Evolutionary conservation across 2,113 vertebrate genomes (phyloP).

Genomic region (Chaetorhynchus papuensis): DNA sequence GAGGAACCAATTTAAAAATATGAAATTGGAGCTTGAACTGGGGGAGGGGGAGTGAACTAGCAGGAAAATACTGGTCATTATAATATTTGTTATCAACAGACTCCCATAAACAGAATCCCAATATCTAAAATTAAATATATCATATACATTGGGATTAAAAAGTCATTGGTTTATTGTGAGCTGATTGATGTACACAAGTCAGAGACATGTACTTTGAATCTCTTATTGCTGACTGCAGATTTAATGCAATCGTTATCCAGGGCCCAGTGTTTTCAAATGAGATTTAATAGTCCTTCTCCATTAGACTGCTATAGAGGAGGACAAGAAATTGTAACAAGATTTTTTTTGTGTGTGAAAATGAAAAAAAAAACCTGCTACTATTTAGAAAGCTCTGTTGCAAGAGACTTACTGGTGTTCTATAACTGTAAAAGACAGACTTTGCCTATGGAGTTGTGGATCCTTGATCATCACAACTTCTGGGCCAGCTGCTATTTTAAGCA

Average conservation of each 20-base stretch:
- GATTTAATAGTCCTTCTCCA: neutral
- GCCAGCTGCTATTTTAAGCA: neutral
- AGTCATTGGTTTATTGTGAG: neutral
- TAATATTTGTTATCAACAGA: neutral
- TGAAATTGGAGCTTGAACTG: neutral
- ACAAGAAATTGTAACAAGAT: neutral
- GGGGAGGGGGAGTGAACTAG: neutral
- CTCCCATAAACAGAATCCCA: neutral
- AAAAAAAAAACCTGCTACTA: rapidly evolving
- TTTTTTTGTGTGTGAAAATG: neutral
- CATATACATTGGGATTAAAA: neutral
- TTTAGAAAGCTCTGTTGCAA: neutral
- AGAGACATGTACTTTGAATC: neutral
- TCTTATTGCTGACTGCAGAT: neutral
- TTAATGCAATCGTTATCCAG: neutral
- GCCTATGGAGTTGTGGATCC: neutral
- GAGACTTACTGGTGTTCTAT: neutral
- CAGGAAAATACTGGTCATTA: neutral
- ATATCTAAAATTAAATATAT: neutral
- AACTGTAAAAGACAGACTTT: neutral
- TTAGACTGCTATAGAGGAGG: neutral
- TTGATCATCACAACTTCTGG: neutral
- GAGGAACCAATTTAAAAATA: neutral
- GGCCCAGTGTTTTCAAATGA: neutral
- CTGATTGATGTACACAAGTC: neutral